phyloP scores from a whole-genome alignment of 37 sponge, comb jelly and placozoan species.

The Haliclona indistincta region DNA sequence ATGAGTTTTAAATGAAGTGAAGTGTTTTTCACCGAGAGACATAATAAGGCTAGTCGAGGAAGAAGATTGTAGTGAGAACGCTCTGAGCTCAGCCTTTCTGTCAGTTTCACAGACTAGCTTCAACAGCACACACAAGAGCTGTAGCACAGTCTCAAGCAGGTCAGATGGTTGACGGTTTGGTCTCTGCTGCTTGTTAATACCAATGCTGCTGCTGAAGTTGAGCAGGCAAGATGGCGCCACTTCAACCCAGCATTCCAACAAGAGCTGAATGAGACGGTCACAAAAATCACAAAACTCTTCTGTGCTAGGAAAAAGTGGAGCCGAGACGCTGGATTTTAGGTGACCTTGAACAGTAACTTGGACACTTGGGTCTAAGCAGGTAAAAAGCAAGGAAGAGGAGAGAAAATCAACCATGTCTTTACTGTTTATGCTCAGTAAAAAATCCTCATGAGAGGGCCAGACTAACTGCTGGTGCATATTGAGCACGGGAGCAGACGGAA shows the following conservation, averaged over 20 bases:
- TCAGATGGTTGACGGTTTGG: neutral
- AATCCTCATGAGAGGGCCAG: too few species aligned
- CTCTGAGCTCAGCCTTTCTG: too few species aligned
- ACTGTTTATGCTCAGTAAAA: too few species aligned
- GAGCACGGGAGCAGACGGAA: too few species aligned
- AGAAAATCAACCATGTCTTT: too few species aligned
- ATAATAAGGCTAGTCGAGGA: neutral
- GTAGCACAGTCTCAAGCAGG: slow-evolving; percentile 13
- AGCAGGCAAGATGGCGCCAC: neutral
- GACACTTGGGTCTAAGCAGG: too few species aligned
- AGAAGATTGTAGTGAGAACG: neutral
- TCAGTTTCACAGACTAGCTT: neutral
- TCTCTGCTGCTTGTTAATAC: neutral
- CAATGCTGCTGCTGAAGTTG: neutral
- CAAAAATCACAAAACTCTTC: neutral
- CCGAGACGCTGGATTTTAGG: too few species aligned
- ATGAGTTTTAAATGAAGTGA: neutral
- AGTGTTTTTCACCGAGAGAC: neutral
- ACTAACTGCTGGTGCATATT: too few species aligned
- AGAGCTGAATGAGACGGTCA: neutral
- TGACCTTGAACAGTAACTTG: too few species aligned
- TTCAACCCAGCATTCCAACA: slow-evolving; percentile 46
- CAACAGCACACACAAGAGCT: neutral
- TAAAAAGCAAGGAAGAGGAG: too few species aligned
- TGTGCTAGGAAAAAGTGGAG: too few species aligned